A percentile compares a stretch with the other conserved stretches of the same genome.
These are phyloP conservation scores for Periparus ater DNA, from an alignment of 2,797 vertebrate species.

Conservation along the genomic window DNA sequence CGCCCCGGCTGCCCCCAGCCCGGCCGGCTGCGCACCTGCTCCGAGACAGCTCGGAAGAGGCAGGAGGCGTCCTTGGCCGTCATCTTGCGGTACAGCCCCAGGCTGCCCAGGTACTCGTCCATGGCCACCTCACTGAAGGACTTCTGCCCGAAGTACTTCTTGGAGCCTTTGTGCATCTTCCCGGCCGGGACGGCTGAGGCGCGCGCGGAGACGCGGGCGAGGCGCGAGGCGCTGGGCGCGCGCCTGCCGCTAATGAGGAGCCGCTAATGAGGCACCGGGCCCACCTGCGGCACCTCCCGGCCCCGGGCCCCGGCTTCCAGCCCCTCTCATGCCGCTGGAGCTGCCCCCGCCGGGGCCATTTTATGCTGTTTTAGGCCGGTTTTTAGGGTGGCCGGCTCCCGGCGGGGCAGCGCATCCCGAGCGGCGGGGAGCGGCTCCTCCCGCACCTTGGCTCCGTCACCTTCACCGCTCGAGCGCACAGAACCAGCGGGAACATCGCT, in stretches of 20 bases:
- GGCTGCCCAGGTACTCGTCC: conserved; percentile 91
- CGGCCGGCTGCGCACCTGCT: conserved; percentile 83
- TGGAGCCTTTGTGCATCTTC: conserved; percentile 90
- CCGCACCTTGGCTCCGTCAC: rapidly evolving
- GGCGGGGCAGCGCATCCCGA: neutral
- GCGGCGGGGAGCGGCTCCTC: neutral
- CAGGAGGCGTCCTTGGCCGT: conserved; percentile 93
- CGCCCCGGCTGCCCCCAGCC: neutral
- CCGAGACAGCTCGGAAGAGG: conserved; percentile 91
- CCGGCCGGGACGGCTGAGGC: conserved; percentile 43
- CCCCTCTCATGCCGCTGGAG: neutral
- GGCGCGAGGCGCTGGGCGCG: neutral
- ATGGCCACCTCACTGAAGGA: conserved; percentile 84
- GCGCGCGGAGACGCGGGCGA: neutral
- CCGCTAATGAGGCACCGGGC: neutral
- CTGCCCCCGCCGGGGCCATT: neutral
- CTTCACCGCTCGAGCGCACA: rapidly evolving
- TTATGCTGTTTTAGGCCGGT: rapidly evolving
- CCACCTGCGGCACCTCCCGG: neutral
- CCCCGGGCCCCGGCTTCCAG: too few species aligned
- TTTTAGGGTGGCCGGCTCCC: neutral
- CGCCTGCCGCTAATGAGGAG: neutral
- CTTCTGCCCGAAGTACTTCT: conserved; percentile 86
- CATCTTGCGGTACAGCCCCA: conserved; percentile 93
- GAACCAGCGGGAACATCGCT: rapidly evolving